Conservation (phyloP, 2,888 invertebrate species). For the Dicycla oo region DNA sequence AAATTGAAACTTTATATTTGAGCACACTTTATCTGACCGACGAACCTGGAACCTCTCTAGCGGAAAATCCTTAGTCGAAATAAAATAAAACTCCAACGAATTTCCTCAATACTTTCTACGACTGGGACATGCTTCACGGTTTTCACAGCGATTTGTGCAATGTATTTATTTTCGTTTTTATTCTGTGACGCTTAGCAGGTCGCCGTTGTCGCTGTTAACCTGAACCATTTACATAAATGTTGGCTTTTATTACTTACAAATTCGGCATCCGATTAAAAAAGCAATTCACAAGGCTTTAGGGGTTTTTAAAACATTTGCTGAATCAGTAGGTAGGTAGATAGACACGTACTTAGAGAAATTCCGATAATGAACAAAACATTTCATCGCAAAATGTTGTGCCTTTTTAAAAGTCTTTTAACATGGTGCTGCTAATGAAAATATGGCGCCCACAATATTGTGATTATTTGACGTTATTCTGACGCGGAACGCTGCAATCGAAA, state of each 20-base stretch:
- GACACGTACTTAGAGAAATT: conserved; percentile 18
- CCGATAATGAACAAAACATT: conserved; percentile 44
- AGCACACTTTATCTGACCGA: conserved; percentile 86
- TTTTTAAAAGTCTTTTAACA: conserved; percentile 51
- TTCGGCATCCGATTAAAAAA: conserved; percentile 54
- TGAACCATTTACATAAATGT: conserved; percentile 47
- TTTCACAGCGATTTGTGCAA: conserved; percentile 75
- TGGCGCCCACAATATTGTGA: conserved; percentile 61
- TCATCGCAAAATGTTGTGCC: conserved; percentile 40
- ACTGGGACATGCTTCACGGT: conserved; percentile 73
- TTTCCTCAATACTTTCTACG: conserved; percentile 77
- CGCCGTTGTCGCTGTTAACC: conserved; percentile 40
- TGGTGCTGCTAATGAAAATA: conserved; percentile 56
- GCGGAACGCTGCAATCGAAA: conserved; percentile 65
- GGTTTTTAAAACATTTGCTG: conserved; percentile 39
- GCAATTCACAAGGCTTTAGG: conserved; percentile 42
- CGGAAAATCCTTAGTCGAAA: conserved; percentile 82
- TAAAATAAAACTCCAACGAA: conserved; percentile 83
- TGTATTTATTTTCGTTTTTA: conserved; percentile 67
- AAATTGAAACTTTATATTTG: conserved; percentile 90
- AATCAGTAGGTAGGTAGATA: conserved; percentile 9
- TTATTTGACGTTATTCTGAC: conserved; percentile 62
- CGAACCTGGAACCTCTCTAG: conserved; percentile 78
- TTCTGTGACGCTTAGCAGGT: conserved; percentile 51
- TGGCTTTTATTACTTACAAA: conserved; percentile 51